Base-by-base conservation (phyloP, 2,888 invertebrate species). In the Mesoligia furuncula region DNA sequence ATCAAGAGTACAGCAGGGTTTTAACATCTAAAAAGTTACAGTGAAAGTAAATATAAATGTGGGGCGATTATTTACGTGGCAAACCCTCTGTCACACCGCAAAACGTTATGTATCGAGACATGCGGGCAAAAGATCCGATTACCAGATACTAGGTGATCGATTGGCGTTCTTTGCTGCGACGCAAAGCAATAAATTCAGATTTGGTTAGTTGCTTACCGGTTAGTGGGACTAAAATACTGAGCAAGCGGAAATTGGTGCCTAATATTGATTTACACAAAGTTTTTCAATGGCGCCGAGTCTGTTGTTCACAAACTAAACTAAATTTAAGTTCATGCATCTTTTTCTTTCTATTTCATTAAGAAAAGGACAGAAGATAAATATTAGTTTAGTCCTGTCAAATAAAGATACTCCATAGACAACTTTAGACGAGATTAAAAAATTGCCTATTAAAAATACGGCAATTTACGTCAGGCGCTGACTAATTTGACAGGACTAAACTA, bases 81-180 rank as follows among this genome's bases (percentile, higher is more conserved):
- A 73, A 84, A 81, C 83, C 79, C 85, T 81, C 83, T 84, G 85
- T 90, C 87, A 80, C 71, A 81, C 85, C 83, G 85, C 85, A 81
- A 82, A 89, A 85, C 82, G 86, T 84, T 88, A 90, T 89, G 87
- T 87, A 87, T 90, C 82, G 84, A 75, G 87, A 87, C 87, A 90
- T 89, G 89, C 86, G 90, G 90, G 89, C 77, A 84, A 85, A 85
- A 90, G 91, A 91, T 91, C 90, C 91, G 89, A 90, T 90, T 88
- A 89, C 84, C 67, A 75, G 91, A 91, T 91, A 90, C 85, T 81
- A 59, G 75, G 83, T 90, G 91, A 91, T 91, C 85, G 90, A 91
- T 90, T 84, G 80, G 48, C 68, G 85, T 85, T 85, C 88, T 85
- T 88, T 88, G 75, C 75, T 78, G 67, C 77, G 80, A 85, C 66